A percentile compares a stretch with the other conserved stretches of the same genome.
Evolutionary conservation across 2,797 vertebrate species (phyloP).

Genomic region (Furcifer pardalis): DNA sequence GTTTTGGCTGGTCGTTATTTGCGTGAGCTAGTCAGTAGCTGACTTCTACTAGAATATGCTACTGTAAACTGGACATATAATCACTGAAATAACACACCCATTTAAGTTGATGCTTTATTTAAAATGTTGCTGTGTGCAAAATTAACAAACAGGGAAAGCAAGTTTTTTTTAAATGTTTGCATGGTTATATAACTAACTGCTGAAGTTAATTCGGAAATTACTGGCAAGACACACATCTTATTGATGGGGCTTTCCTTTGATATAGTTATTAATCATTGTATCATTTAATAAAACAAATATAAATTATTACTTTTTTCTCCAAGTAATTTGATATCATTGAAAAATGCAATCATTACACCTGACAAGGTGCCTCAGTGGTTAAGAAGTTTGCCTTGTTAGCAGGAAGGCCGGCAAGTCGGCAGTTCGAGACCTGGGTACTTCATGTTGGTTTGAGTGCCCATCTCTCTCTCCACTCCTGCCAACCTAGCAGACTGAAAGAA

Average conservation of each 20-base stretch:
- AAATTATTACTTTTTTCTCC: neutral
- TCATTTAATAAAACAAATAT: neutral
- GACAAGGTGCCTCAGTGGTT: no score
- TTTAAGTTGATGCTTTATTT: slow-evolving; percentile 54
- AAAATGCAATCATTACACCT: slow-evolving; percentile 24
- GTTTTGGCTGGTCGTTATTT: slow-evolving; percentile 52
- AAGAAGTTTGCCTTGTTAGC: no score
- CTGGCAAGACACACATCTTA: neutral
- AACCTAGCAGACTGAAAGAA: no score
- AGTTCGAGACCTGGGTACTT: no score
- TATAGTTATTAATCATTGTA: slow-evolving; percentile 29
- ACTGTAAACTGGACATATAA: slow-evolving; percentile 24
- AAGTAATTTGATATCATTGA: slow-evolving; percentile 32
- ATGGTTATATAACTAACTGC: slow-evolving; percentile 43
- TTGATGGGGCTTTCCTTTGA: slow-evolving; percentile 20
- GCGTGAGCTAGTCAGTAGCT: neutral
- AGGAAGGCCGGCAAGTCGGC: no score
- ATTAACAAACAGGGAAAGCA: slow-evolving; percentile 35
- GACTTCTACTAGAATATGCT: slow-evolving; percentile 29
- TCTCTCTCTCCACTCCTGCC: no score
- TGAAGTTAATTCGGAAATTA: slow-evolving; percentile 48
- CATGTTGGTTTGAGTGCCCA: no score
- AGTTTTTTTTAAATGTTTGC: slow-evolving; percentile 20
- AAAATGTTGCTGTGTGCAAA: slow-evolving; percentile 48
- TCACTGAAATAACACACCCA: slow-evolving; percentile 29